Conservation (phyloP, 2,888 invertebrate species). For the Eupithecia tripunctaria region DNA sequence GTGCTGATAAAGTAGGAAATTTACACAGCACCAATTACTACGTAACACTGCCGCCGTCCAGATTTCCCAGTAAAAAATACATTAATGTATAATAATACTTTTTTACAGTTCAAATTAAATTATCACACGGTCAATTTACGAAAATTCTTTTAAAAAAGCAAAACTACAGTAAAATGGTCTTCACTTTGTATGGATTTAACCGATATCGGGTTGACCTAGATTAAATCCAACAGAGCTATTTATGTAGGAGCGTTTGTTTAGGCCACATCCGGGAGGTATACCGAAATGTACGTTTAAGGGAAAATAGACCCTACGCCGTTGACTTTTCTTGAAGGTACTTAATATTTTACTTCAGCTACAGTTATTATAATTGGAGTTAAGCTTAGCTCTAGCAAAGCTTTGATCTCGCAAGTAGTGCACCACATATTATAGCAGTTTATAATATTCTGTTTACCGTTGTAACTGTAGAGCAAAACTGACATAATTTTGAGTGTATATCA, state of each 20-base stretch:
- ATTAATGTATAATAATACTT: too few relatives aligned
- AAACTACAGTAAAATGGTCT: constrained; percentile 13
- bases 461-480: neutral
- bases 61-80: too few relatives aligned
- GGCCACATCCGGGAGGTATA: constrained; percentile 31
- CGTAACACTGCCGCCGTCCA: too few relatives aligned
- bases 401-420: neutral
- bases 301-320: neutral
- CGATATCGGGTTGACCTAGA: constrained; percentile 65
- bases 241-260: constrained; percentile 47
- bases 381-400: neutral
- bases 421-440: neutral
- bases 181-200: constrained; percentile 44
- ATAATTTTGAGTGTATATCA: too few relatives aligned
- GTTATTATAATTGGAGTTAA: constrained; percentile 1
- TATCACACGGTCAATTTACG: neutral
- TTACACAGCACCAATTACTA: neutral
- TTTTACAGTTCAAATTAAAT: neutral
- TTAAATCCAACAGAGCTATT: constrained; percentile 51
- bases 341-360: neutral
- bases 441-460: neutral
- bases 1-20: too few relatives aligned
- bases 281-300: constrained; percentile 14
- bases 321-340: neutral
- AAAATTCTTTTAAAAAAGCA: neutral